Percentiles rank a stretch among this genome's conserved stretches.
Evolutionary conservation across 1,140 invertebrate species (phyloP).

Genomic region (Chelonus insularis): DNA sequence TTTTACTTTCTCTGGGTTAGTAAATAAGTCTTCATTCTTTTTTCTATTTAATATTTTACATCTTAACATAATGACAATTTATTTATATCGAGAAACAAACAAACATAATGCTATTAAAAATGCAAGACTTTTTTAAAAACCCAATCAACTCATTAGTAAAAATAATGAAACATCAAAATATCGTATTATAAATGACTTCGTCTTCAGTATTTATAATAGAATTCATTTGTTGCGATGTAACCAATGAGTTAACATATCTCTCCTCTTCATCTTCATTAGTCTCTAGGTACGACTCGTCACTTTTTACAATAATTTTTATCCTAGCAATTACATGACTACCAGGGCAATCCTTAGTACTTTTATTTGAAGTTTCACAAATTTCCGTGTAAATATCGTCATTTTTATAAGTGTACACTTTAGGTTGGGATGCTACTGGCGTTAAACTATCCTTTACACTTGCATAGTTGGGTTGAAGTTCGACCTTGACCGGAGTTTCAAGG

Average conservation of each 20-base stretch:
- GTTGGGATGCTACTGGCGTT: constrained; percentile 40
- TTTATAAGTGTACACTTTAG: constrained; percentile 37
- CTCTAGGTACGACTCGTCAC: constrained; percentile 32
- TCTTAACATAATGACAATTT: no score
- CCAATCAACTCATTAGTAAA: no score
- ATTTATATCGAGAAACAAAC: no score
- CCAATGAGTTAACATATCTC: constrained; percentile 50
- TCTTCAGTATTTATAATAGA: constrained; percentile 52
- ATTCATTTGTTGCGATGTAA: constrained; percentile 46
- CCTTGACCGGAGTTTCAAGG: constrained; percentile 46
- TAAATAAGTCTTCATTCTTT: no score
- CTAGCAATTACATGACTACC: constrained; percentile 55
- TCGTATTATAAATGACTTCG: constrained; percentile 55
- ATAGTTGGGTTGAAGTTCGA: constrained; percentile 51
- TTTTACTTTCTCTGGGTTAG: no score
- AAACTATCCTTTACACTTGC: constrained; percentile 52
- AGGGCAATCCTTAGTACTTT: constrained; percentile 41
- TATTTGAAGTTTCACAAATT: constrained; percentile 47
- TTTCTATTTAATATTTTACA: no score
- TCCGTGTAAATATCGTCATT: constrained; percentile 55
- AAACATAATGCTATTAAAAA: no score
- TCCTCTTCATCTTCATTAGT: constrained; percentile 18
- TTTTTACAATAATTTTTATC: constrained; percentile 54
- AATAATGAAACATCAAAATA: constrained; percentile 42
- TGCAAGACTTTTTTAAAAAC: no score